Evolutionary conservation across 2,888 invertebrate species (phyloP).

Genomic region (Diloba caeruleocephala): DNA sequence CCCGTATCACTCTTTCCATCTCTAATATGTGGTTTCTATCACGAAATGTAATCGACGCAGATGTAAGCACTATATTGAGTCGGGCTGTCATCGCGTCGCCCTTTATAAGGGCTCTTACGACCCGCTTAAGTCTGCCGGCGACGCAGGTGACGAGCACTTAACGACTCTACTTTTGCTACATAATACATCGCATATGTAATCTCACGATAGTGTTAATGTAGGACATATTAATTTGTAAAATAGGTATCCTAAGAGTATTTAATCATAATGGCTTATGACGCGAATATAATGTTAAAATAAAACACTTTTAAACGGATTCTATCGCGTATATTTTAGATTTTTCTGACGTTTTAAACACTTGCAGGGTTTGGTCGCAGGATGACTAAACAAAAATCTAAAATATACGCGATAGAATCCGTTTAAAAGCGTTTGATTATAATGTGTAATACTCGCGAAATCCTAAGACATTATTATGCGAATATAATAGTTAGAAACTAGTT

Average conservation of each 20-base stretch:
- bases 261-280: too few species aligned
- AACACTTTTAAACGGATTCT: too few species aligned
- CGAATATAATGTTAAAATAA: too few species aligned
- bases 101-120: slow-evolving; percentile 68
- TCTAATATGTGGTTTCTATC: slow-evolving; percentile 44
- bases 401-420: too few species aligned
- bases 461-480: too few species aligned
- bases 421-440: too few species aligned
- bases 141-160: slow-evolving; percentile 67
- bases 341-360: too few species aligned
- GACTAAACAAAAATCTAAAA: too few species aligned
- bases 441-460: too few species aligned
- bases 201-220: slow-evolving; percentile 34
- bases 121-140: slow-evolving; percentile 58
- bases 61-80: slow-evolving; percentile 58
- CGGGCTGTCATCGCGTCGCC: slow-evolving; percentile 65
- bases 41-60: slow-evolving; percentile 52
- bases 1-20: slow-evolving; percentile 33
- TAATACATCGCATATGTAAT: slow-evolving; percentile 51
- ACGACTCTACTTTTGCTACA: slow-evolving; percentile 55
- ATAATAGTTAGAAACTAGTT: too few species aligned
- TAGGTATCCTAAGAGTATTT: not conserved
- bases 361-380: too few species aligned
- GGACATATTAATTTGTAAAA: slow-evolving; percentile 20
- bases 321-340: too few species aligned